Base-by-base conservation (phyloP, 37 sponge, comb jelly and placozoan genomes). In the Theonella swinhoei region DNA sequence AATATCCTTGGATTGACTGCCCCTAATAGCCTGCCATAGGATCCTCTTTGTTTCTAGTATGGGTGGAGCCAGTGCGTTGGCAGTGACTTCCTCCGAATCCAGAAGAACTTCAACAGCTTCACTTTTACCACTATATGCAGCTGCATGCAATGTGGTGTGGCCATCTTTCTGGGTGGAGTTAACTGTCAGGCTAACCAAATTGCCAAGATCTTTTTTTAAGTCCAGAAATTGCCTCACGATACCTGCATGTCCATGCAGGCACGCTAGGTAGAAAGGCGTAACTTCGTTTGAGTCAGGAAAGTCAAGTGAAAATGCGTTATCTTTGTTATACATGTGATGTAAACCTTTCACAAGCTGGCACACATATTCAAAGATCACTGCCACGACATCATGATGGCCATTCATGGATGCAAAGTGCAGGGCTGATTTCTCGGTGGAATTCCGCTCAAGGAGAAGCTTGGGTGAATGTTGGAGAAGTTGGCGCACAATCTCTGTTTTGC, bases 241-340 rank as follows among this genome's bases (percentile, higher is more conserved):
- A n/a, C 25, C 60, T 0, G 3, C 1, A 39, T 42, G 67, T 0
- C 76, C 63, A 25, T 80, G 63, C 64, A 73, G 73, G 70, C 88
- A 87, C 25, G 88, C 88, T 42, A 42, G 38, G 77, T 74, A 81
- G 38, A 87, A 39, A 24, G 88, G 81, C 0, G 88, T 87, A 19
- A 63, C 42, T 19, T 80, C 88, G 64, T 68, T 32, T 8, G 24
- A 8, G 39, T 87, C 88, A 11, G n/a, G 22, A 7, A 80, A 20
- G 35, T 87, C 80, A 17, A 87, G 37, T 30, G 62, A 65, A 28
- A 66, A 28, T 7, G 29, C 11, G 54, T 47, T 47, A 47, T 47
- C 54, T 7, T 47, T 14, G 54, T 47, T 47, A 14, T 47, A 47
- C 7, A 47, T 14, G 14, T 47, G 54, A 7, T 14, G 7, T 14